These are phyloP conservation scores for Sparus aurata DNA, from an alignment of 2,797 vertebrate species.

Conservation along the genomic window DNA sequence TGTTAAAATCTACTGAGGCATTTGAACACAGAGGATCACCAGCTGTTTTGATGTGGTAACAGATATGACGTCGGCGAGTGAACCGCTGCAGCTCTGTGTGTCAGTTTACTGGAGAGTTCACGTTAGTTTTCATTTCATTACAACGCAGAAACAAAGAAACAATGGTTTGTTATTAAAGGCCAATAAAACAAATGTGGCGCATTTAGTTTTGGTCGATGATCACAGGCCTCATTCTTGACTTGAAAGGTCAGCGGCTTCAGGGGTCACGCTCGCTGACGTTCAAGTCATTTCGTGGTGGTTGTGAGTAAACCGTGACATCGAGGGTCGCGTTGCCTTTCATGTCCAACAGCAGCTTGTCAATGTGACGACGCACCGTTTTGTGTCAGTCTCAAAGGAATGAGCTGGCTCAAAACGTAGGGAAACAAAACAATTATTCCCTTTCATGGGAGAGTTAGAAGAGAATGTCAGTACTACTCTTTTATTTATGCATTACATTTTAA, in stretches of 20 bases:
- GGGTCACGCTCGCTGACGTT: not conserved
- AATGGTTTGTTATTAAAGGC: not conserved
- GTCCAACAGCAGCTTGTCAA: not conserved
- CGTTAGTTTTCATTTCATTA: no score
- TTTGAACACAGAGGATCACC: not conserved
- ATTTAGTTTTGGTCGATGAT: not conserved
- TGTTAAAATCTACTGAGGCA: not conserved
- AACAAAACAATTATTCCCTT: no score
- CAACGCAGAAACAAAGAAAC: slow-evolving; percentile 3
- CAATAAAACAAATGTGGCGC: not conserved
- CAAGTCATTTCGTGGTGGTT: not conserved
- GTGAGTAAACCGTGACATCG: not conserved
- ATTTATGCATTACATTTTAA: not conserved
- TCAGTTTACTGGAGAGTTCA: no score
- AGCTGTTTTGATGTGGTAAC: not conserved
- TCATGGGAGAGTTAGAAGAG: no score
- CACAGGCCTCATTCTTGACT: not conserved
- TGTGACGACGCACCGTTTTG: not conserved
- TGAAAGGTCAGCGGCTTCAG: not conserved
- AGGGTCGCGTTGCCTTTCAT: not conserved
- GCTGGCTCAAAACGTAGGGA: no score
- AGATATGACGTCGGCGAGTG: not conserved
- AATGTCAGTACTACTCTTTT: not conserved
- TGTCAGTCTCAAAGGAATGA: not conserved
- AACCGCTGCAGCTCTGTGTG: not conserved